Conservation (phyloP, 1,140 invertebrate species). For the Heliconius eleuchia region DNA sequence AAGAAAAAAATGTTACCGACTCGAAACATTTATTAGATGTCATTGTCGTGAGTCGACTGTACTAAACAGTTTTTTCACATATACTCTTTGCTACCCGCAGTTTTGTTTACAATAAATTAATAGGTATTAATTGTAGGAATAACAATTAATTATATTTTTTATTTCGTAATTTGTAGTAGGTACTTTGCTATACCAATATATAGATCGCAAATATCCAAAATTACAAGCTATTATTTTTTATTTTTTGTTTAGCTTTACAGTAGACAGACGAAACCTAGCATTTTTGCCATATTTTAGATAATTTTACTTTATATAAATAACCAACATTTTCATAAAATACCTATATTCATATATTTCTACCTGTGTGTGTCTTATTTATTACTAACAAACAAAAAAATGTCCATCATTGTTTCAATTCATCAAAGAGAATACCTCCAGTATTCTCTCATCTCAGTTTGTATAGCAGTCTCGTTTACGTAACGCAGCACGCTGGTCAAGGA, state of each 20-base stretch:
- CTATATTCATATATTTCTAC: too few species aligned
- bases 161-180: too few species aligned
- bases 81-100: not conserved
- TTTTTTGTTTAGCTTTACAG: too few species aligned
- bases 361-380: too few species aligned
- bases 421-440: not conserved
- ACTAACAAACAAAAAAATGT: not conserved
- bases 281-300: too few species aligned
- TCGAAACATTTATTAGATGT: constrained; percentile 3
- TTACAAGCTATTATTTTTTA: too few species aligned
- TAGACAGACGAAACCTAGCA: too few species aligned
- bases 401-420: not conserved
- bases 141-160: too few species aligned
- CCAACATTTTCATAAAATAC: too few species aligned
- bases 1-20: not conserved
- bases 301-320: too few species aligned
- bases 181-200: too few species aligned
- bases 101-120: not conserved
- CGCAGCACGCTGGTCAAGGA: constrained; percentile 40
- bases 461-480: not conserved
- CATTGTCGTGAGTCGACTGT: constrained; percentile 10
- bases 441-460: not conserved
- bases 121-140: not conserved
- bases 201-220: too few species aligned
- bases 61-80: not conserved